Evolutionary conservation across 2,797 vertebrate genomes (phyloP).

Genomic region (Sebastes variabilis): DNA sequence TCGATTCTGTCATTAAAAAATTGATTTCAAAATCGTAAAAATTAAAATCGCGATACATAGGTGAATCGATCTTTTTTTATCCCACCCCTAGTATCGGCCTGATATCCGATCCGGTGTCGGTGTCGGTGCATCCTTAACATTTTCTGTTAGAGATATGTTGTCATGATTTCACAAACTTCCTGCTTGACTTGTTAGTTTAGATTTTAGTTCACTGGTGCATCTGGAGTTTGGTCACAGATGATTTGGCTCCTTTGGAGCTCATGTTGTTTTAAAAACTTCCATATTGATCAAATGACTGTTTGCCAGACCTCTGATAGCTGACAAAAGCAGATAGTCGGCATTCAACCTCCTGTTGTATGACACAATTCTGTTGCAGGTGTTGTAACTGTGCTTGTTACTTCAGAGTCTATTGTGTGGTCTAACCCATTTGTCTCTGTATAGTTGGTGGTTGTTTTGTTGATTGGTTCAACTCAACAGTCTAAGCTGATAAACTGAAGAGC

Average conservation of each 20-base stretch:
- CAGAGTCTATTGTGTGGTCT: background rate
- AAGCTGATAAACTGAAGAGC: background rate
- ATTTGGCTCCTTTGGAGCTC: background rate
- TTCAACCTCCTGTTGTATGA: background rate
- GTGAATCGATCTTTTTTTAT: too few species aligned
- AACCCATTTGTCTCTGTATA: background rate
- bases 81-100: too few species aligned
- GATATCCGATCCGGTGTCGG: too few species aligned
- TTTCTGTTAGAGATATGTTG: background rate
- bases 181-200: background rate
- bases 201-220: background rate
- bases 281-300: too few species aligned
- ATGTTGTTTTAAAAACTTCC: background rate
- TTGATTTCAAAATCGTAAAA: too few species aligned
- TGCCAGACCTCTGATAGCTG: background rate
- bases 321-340: background rate
- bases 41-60: too few species aligned
- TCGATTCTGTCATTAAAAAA: too few species aligned
- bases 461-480: too few species aligned
- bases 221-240: background rate
- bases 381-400: background rate
- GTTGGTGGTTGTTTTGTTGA: background rate
- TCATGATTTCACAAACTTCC: background rate
- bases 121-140: background rate
- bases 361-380: background rate